phyloP scores from a whole-genome alignment of 2,797 vertebrate species.

The Gephyroberyx darwinii region DNA sequence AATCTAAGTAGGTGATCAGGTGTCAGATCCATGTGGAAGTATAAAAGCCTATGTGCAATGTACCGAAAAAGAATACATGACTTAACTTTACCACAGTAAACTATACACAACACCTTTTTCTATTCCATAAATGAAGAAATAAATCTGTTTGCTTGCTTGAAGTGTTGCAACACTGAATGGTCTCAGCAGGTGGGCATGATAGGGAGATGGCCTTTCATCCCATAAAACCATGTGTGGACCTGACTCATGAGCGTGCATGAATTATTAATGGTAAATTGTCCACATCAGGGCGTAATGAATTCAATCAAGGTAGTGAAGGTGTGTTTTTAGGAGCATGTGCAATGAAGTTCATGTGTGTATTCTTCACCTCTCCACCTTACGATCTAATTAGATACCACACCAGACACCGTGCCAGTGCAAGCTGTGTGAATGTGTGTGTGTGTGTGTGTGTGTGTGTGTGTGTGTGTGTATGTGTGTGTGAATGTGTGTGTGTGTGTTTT shows the following conservation, averaged over 20 bases:
- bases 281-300: conserved; percentile 29
- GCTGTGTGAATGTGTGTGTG: conserved; percentile 13
- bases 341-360: conserved; percentile 37
- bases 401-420: neutral
- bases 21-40: conserved; percentile 28
- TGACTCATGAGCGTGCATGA: conserved; percentile 12
- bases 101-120: conserved; percentile 25
- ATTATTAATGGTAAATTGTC: conserved; percentile 42
- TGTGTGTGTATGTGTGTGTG: conserved; percentile 13
- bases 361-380: conserved; percentile 25
- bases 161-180: neutral
- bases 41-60: conserved; percentile 45
- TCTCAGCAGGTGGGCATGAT: conserved; percentile 4
- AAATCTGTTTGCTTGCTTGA: neutral
- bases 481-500: neutral
- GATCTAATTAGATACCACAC: conserved; percentile 34
- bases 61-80: conserved; percentile 34
- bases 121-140: conserved; percentile 26
- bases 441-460: conserved; percentile 6
- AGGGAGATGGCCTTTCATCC: conserved; percentile 23
- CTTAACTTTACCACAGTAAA: neutral
- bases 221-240: conserved; percentile 3
- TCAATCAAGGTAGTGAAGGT: conserved; percentile 34
- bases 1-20: neutral
- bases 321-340: conserved; percentile 20